Conservation (phyloP, 2,113 vertebrate species). For the Phrynosoma blainvillii region DNA sequence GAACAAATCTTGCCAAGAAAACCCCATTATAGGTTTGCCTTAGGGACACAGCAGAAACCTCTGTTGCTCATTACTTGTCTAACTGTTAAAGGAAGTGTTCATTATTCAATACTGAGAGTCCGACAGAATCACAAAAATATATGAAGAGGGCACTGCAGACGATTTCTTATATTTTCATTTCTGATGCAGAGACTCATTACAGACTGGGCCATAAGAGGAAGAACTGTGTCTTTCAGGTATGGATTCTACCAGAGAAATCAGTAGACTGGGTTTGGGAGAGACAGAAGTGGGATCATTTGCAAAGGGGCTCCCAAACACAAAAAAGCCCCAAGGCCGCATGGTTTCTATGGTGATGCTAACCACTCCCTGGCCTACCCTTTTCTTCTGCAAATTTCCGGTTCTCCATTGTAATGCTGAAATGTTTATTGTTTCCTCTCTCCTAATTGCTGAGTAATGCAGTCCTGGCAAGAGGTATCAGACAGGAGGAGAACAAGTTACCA, state of each 20-base stretch:
- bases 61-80: conserved; percentile 10
- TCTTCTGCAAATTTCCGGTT: conserved; percentile 55
- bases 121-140: conserved; percentile 55
- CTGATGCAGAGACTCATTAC: conserved; percentile 64
- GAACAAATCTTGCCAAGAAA: too few relatives aligned
- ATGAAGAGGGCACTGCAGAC: conserved; percentile 50
- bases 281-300: conserved; percentile 25
- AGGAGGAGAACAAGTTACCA: background rate
- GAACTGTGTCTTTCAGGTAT: conserved; percentile 47
- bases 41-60: background rate
- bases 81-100: too few relatives aligned
- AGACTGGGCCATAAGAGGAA: conserved; percentile 55
- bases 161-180: conserved; percentile 67
- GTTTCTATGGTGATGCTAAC: conserved; percentile 46
- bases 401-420: conserved; percentile 29
- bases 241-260: conserved; percentile 59
- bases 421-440: conserved; percentile 49
- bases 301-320: conserved; percentile 48
- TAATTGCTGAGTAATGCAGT: conserved; percentile 45
- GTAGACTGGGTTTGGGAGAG: background rate
- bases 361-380: conserved; percentile 47
- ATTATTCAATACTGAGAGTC: conserved; percentile 61
- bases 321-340: conserved; percentile 48
- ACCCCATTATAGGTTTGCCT: too few relatives aligned
- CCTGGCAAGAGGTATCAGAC: conserved; percentile 29